Percentiles rank a stretch among this genome's conserved stretches.
Evolutionary conservation across 2,888 invertebrate genomes (phyloP).

Genomic region (Sesia bembeciformis): DNA sequence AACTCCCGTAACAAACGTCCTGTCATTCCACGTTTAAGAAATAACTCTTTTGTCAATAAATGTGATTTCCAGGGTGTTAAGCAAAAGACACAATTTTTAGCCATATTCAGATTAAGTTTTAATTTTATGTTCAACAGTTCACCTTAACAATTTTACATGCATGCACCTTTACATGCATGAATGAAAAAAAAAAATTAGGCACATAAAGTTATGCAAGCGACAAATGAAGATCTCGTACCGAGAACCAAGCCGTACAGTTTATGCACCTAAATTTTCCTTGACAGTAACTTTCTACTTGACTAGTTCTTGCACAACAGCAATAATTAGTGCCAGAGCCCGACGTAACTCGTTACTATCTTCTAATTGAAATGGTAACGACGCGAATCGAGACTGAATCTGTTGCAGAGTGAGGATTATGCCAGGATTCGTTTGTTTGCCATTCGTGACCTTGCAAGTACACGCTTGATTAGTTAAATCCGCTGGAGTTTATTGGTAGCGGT

Average conservation of each 20-base stretch:
- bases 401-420: slow-evolving; percentile 28
- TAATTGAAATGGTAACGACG: slow-evolving; percentile 27
- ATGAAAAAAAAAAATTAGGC: background rate
- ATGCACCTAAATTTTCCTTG: background rate
- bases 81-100: too few relatives aligned
- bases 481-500: too few relatives aligned
- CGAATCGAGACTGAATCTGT: slow-evolving; percentile 27
- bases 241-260: background rate
- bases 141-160: background rate
- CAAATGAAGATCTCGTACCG: background rate
- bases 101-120: too few relatives aligned
- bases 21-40: too few relatives aligned
- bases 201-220: background rate
- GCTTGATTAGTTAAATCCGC: slow-evolving; percentile 28
- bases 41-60: too few relatives aligned
- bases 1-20: too few relatives aligned
- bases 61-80: too few relatives aligned
- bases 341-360: slow-evolving; percentile 12
- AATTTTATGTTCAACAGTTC: too few relatives aligned
- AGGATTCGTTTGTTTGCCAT: slow-evolving; percentile 36
- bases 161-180: background rate
- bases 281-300: background rate
- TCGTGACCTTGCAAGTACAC: slow-evolving; percentile 38
- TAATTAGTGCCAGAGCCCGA: slow-evolving; percentile 11
- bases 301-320: background rate